Base-by-base conservation (phyloP, 2,888 invertebrate species). In the Cataglyphis livida region DNA sequence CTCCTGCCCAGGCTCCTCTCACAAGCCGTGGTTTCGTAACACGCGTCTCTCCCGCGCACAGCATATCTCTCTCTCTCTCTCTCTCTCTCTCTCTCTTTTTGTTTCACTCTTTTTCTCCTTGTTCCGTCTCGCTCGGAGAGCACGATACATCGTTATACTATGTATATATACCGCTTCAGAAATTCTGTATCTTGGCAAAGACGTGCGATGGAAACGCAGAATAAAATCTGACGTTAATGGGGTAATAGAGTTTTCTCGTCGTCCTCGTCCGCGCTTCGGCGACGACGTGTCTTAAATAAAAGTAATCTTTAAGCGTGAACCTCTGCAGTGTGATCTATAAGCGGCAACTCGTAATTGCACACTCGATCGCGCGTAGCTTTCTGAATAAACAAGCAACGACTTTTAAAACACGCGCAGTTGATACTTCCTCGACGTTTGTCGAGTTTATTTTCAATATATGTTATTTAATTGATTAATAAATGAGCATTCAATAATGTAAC, bases 21-120 rank as follows among this genome's bases (percentile, higher is more conserved):
- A 90, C 90, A 87, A 85, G 87, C 88, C 85, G 90, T 90, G 92
- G 92, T 93, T 93, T 93, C 92, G 92, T 93, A 93, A 93, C 86
- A 90, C 88, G 86, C 90, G 87, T 90, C 90, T 87, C 87, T 85
- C 83, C 85, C 86, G 79, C 85, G 85, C 86, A 82, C 83, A 86
- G 61, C 84, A 71, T 38, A 87, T 51, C 59, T 57, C 62, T 61
- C 25, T 61, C 70, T 35, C 9, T 41, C 35, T 38, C 28, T 28
- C 57, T 44, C 59, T 41, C 28, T 28, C 57, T 38, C 87, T 51
- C 61, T 57, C 62, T 41, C 28, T 28, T 41, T 65, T 35, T 35
- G 73, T 21, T 5, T 59, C 48, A 51, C 65, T 73, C 66, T 28
- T 41, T 54, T 59, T 73, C 66, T 51, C 51, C 51, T 81, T 48